Conservation (phyloP, 2,888 invertebrate species). For the Oscheius sp. region DNA sequence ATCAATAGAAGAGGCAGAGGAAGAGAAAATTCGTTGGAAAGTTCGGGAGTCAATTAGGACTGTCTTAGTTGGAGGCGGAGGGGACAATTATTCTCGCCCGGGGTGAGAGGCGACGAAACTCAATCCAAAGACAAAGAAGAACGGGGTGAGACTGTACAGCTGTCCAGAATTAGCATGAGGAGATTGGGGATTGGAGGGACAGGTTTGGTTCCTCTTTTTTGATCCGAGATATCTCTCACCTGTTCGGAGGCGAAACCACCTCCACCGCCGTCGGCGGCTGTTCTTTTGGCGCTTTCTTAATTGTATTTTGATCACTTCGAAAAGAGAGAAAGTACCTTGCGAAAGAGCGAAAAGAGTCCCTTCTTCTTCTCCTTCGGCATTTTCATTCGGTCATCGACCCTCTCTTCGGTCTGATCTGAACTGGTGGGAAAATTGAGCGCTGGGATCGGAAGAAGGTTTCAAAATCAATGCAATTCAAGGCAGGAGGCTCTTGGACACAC, state of each 20-base stretch:
- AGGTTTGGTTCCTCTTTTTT: slow-evolving; percentile 6
- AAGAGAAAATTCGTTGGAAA: no score
- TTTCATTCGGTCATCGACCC: not conserved
- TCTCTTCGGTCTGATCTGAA: slow-evolving; percentile 5
- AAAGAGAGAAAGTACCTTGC: slow-evolving; percentile 1
- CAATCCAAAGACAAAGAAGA: not conserved
- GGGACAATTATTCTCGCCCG: no score
- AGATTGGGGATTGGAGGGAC: slow-evolving; percentile 5
- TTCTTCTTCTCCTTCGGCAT: slow-evolving; percentile 34
- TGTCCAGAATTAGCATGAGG: slow-evolving; percentile 1
- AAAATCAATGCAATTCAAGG: not conserved
- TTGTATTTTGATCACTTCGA: not conserved
- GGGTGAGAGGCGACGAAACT: not conserved
- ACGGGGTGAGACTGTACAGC: no score
- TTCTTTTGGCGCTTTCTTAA: slow-evolving; percentile 17
- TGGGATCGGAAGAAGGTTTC: not conserved
- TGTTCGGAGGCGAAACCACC: slow-evolving; percentile 2
- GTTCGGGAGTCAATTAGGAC: no score
- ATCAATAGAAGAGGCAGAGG: no score
- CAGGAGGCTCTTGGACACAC: slow-evolving; percentile 9
- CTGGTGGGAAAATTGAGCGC: slow-evolving; percentile 2
- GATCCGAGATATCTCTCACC: slow-evolving; percentile 8
- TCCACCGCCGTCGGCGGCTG: not conserved
- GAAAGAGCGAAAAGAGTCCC: slow-evolving; percentile 28
- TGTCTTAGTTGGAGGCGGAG: no score